Evolutionary conservation across 2,888 invertebrate genomes (phyloP), one percentile per base, ranked within the genome.

Genomic region (Opisthograptis luteolata): DNA sequence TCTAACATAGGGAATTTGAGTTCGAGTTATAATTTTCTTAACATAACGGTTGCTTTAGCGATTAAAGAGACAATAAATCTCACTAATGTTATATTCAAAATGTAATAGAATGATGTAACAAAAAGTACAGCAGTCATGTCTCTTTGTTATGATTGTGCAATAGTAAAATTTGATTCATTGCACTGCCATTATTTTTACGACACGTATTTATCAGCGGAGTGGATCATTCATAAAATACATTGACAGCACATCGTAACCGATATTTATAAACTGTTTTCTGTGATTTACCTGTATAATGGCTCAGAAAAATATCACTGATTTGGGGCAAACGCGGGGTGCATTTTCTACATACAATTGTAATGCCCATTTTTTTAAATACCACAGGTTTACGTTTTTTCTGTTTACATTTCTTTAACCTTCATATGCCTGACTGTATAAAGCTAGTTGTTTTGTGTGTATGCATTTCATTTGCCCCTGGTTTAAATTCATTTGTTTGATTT

Each of bases 51-150:
- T 32, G 20, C 20, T 8, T 19, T 3, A 20, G 3, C 19, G 24
- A 17, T 25, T 25, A 60, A 58, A 39, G 32, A 32, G 44, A 34
- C 55, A 58, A 60, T 62, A 36, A 41, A 54, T 56, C 42, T 42
- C 37, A 41, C 30, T 39, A 52, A 62, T 46, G 58, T 60, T 43
- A 40, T 31, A 61, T 66, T 67, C 17, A 13, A 17, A 32, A 36
- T 55, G 36, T 51, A 51, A 51, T 6, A 19, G 12, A 35, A 30
- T 51, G 34, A 50, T 19, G 12, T 44, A 45, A 44, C 36, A 0
- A 20, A 44, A 34, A 20, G 20, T 44, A 25, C 27, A 44, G 15
- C 27, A 44, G 15, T 25, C 48, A 49, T 49, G 32, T 30, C n/a
- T 13, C n/a, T n/a, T n/a, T 2, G 9, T 34, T 15, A 37, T 41